These are phyloP conservation scores for Cyprinella venusta DNA, from an alignment of 2,797 vertebrate species.

Conservation along the genomic window DNA sequence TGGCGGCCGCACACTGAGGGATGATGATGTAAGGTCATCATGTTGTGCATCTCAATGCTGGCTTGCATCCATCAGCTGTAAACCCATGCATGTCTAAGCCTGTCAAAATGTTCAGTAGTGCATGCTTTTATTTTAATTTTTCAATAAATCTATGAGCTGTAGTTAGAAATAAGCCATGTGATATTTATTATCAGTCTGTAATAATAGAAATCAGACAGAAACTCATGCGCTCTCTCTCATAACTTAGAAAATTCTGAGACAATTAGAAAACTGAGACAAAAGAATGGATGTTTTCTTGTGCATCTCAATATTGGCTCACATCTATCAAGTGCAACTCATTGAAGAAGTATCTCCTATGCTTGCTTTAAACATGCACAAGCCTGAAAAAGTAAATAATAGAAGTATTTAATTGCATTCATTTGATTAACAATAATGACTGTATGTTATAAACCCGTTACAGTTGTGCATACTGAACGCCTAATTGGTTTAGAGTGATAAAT, in stretches of 20 bases:
- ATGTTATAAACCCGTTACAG: not conserved
- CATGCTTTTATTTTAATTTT: not conserved
- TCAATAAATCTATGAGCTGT: not conserved
- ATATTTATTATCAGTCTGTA: not conserved
- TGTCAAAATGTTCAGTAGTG: not conserved
- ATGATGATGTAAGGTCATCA: conserved; percentile 72
- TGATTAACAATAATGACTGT: not conserved
- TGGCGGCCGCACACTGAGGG: conserved; percentile 45
- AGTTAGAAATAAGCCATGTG: not conserved
- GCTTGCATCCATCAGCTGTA: not conserved
- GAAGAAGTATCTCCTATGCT: not conserved
- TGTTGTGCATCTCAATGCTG: conserved; percentile 35
- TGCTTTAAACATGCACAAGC: too few relatives aligned
- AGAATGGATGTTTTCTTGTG: not conserved
- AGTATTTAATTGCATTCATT: too few relatives aligned
- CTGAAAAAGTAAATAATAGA: not conserved
- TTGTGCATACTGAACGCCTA: not conserved
- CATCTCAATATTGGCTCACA: not conserved
- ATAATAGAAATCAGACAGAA: not conserved
- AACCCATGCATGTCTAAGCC: not conserved
- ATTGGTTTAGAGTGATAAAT: not conserved
- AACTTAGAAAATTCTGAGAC: not conserved
- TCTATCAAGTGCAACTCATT: not conserved
- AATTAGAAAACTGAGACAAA: not conserved
- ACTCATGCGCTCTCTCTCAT: not conserved